Conservation (phyloP, 1,140 invertebrate genomes). For the Drosophila mayri region DNA sequence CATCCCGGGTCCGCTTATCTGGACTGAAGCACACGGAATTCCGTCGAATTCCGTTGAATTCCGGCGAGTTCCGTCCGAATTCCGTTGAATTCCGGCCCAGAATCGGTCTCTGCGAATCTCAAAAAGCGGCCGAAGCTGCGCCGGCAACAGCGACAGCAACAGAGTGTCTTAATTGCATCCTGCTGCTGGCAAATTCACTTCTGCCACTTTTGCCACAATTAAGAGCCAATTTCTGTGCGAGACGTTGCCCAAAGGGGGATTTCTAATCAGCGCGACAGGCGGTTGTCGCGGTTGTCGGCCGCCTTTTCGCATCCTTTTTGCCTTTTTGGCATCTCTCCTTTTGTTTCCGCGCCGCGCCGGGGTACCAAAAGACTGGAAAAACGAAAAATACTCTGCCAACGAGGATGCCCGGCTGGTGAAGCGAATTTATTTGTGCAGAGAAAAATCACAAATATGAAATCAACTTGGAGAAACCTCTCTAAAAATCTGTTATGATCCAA, state of each 20-base stretch:
- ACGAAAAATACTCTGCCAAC: not conserved
- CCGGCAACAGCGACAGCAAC: slow-evolving; percentile 26
- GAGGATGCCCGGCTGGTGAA: not conserved
- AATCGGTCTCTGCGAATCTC: slow-evolving; percentile 12
- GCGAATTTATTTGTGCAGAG: not conserved
- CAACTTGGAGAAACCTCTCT: not conserved
- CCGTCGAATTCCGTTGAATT: not conserved
- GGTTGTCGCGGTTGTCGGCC: slow-evolving; percentile 25
- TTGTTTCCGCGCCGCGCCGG: slow-evolving; percentile 46
- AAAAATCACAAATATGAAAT: not conserved
- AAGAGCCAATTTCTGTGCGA: slow-evolving; percentile 73
- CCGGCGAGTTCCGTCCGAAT: not conserved
- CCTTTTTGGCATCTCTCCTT: slow-evolving; percentile 4
- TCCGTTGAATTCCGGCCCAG: slow-evolving; percentile 5
- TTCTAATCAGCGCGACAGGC: slow-evolving; percentile 63
- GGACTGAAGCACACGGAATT: slow-evolving; percentile 30
- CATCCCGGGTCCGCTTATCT: slow-evolving; percentile 18
- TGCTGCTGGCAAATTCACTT: slow-evolving; percentile 82
- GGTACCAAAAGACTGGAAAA: not conserved
- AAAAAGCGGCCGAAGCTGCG: slow-evolving; percentile 6
- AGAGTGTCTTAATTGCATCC: slow-evolving; percentile 81
- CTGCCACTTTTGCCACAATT: slow-evolving; percentile 68
- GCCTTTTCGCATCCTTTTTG: slow-evolving; percentile 26
- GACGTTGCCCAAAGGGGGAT: slow-evolving; percentile 42
- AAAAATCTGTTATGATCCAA: not conserved